Percentiles rank a stretch among this genome's conserved stretches.
phyloP scores from a whole-genome alignment of 2,888 invertebrate species.

The Cinara cedri region DNA sequence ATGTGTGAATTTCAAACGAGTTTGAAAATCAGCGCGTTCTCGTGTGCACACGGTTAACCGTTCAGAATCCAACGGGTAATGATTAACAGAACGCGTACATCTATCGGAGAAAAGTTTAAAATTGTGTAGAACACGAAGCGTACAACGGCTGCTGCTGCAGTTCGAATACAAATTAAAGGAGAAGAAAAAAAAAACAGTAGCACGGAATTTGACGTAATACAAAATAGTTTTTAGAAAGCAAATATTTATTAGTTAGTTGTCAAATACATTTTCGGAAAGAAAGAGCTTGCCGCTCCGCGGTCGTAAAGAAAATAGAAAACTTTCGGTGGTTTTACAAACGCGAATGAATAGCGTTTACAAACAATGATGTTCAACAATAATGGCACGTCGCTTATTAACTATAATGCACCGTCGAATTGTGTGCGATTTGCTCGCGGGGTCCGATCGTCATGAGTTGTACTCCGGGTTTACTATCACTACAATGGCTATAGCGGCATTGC shows the following conservation, averaged over 20 bases:
- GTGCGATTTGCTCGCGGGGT: not conserved
- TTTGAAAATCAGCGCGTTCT: no score
- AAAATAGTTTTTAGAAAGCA: not conserved
- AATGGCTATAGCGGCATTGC: no score
- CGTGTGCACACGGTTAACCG: no score
- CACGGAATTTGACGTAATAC: not conserved
- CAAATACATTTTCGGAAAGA: conserved; percentile 28
- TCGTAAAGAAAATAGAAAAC: conserved; percentile 11
- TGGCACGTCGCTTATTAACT: conserved; percentile 8
- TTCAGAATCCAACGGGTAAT: no score
- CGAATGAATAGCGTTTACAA: conserved; percentile 33
- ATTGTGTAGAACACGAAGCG: not conserved
- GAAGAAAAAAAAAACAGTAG: not conserved
- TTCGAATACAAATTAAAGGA: not conserved
- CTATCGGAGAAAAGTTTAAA: no score
- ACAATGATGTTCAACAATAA: conserved; percentile 28
- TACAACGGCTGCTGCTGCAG: no score
- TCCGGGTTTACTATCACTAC: no score
- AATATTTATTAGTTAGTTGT: not conserved
- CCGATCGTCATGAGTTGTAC: not conserved
- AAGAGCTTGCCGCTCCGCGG: not conserved
- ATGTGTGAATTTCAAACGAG: no score
- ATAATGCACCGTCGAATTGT: not conserved
- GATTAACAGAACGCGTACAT: no score
- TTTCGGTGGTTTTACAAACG: conserved; percentile 15